Base-by-base conservation (phyloP, 1,140 invertebrate species). In the Tigriopus japonicus region DNA sequence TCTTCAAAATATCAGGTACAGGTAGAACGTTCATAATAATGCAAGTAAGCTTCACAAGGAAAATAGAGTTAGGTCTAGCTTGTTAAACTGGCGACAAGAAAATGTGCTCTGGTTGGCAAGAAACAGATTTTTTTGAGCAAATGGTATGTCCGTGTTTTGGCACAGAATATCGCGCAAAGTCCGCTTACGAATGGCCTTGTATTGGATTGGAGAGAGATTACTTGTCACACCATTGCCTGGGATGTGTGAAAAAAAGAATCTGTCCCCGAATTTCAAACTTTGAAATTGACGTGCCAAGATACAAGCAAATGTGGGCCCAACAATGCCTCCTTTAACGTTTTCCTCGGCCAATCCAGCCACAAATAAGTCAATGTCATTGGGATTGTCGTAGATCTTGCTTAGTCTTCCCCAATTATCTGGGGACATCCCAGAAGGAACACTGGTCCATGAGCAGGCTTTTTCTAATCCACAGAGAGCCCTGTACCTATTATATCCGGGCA, bases 401-500 rank as follows among this genome's bases (percentile, higher is more conserved):
- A 62, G 43, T 5, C n/a, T 6, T n/a, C 17, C 6, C 52, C 52
- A 54, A 23, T n/a, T 54, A 6, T 54, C 52, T 6, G 2, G 21
- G 5, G 52, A 15, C 14, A 54, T 23, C 5, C 35, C 52, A 19
- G 52, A 28, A 3, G 52, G 24, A 6, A 23, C 19, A 6, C 10
- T 6, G 13, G 17, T 23, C 19, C 14, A 23, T 3, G 24, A 54
- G 5, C 19, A 28, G n/a, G 35, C n/a, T 15, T 21, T 21, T 15
- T 21, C 21, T 19, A 54, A 28, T 21, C 52, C 52, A 54, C 52
- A 54, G 21, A 54, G 52, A 15, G 5, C 35, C 10, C 52, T 21
- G 52, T 54, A 92, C 70, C 89, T 85, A 82, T 88, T 90, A 69
- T 91, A 92, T 43, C 15, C 23, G 49, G 41, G 42, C 10, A 60